Conservation (phyloP, 2,888 invertebrate species). For the Eucriotettix oculatus region DNA sequence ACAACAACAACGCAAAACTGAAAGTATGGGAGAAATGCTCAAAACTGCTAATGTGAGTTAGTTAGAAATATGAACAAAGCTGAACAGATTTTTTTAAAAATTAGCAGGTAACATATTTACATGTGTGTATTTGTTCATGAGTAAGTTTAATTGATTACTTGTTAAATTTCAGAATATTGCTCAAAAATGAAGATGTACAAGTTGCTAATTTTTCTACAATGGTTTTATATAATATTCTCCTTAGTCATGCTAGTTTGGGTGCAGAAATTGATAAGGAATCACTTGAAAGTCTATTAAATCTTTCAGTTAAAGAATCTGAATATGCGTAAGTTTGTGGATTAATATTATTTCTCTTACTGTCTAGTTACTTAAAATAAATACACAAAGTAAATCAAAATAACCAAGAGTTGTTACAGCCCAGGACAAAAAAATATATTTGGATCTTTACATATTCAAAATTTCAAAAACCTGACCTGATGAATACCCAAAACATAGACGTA, state of each 20-base stretch:
- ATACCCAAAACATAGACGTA: no score
- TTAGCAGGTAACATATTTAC: no score
- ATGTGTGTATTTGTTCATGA: no score
- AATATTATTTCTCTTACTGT: no score
- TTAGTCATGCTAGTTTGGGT: constrained; percentile 32
- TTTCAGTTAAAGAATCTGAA: constrained; percentile 17
- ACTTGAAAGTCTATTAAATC: constrained; percentile 10
- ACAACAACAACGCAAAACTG: constrained; percentile 33
- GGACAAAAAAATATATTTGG: no score
- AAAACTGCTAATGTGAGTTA: constrained; percentile 33
- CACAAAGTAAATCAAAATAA: no score
- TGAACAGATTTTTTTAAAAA: no score
- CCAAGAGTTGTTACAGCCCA: no score
- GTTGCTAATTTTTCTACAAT: constrained; percentile 30
- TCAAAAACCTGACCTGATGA: no score
- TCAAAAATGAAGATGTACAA: constrained; percentile 12
- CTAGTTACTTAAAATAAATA: no score
- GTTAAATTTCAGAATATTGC: constrained; percentile 9
- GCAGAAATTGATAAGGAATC: constrained; percentile 17
- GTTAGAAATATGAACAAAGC: constrained; percentile 19
- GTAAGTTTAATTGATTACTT: no score
- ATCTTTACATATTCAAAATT: no score
- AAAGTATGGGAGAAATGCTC: constrained; percentile 36
- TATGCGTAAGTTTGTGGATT: constrained; percentile 20
- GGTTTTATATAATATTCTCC: constrained; percentile 42